Percentiles rank a stretch among this genome's conserved stretches.
These are phyloP conservation scores for Hyperoplus immaculatus DNA, from an alignment of 2,797 vertebrate genomes.

Conservation along the genomic window DNA sequence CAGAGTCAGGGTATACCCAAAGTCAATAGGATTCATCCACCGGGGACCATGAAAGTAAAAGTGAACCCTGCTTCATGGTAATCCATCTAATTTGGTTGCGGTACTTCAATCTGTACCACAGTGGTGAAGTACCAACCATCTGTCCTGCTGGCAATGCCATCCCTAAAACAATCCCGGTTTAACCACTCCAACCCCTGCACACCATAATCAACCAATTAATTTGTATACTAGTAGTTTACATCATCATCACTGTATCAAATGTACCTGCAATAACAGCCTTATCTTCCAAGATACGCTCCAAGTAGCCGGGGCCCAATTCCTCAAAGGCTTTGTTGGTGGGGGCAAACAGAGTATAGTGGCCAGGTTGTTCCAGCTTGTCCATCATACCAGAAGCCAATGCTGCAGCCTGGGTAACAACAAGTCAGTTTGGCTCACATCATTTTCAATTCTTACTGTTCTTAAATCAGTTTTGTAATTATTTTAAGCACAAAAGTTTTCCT, in stretches of 20 bases:
- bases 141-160: neutral
- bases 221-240: neutral
- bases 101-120: neutral
- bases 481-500: neutral
- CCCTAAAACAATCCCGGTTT: neutral
- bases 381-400: conserved; percentile 86
- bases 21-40: neutral
- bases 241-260: conserved; percentile 1
- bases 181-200: neutral
- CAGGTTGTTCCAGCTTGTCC: conserved; percentile 87
- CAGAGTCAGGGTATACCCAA: neutral
- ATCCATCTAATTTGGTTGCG: neutral
- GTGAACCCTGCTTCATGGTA: neutral
- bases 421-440: neutral
- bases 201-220: neutral
- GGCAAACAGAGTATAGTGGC: conserved; percentile 94
- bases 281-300: conserved; percentile 90
- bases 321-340: conserved; percentile 94
- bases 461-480: neutral
- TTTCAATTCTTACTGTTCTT: neutral
- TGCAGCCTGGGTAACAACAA: conserved; percentile 79
- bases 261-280: conserved; percentile 91
- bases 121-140: neutral
- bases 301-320: conserved; percentile 82
- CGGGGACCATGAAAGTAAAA: neutral